phyloP scores from a whole-genome alignment of 2,888 invertebrate species.

The Electrophaes corylata region DNA sequence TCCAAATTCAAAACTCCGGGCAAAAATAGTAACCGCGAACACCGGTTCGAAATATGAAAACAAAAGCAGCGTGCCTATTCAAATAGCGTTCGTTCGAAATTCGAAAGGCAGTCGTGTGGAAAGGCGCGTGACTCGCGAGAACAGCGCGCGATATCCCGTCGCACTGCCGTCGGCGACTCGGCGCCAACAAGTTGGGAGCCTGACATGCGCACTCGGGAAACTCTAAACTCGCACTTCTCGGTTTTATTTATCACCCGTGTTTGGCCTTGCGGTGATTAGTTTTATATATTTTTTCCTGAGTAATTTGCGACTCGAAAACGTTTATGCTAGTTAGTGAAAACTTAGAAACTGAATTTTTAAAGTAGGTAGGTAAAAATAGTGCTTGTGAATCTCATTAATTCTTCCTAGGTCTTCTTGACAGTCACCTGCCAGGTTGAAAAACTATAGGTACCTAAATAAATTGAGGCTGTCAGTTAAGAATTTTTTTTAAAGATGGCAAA shows the following conservation, averaged over 20 bases:
- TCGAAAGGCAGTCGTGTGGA: slow-evolving; percentile 52
- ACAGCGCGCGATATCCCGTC: slow-evolving; percentile 65
- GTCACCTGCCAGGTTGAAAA: too few species aligned
- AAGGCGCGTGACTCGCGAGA: slow-evolving; percentile 56
- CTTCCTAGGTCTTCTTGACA: too few species aligned
- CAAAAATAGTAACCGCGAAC: slow-evolving; percentile 3
- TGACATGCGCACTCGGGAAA: slow-evolving; percentile 72
- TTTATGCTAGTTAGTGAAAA: too few species aligned
- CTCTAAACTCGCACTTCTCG: slow-evolving; percentile 43
- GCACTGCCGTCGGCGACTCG: slow-evolving; percentile 73
- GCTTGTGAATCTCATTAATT: too few species aligned
- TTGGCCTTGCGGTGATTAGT: slow-evolving; percentile 33
- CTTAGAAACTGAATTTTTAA: too few species aligned
- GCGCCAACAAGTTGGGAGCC: slow-evolving; percentile 78
- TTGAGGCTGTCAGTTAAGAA: too few species aligned
- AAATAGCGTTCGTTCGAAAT: slow-evolving; percentile 46
- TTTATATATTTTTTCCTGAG: slow-evolving; percentile 22
- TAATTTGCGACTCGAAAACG: not conserved
- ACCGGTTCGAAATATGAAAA: slow-evolving; percentile 20
- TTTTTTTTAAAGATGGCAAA: too few species aligned
- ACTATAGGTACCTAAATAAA: too few species aligned
- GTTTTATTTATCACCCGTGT: slow-evolving; percentile 38
- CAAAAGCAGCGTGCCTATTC: slow-evolving; percentile 38
- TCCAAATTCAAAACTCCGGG: slow-evolving; percentile 18
- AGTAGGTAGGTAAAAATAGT: too few species aligned